These are phyloP conservation scores for Lacerta agilis DNA, from an alignment of 2,797 vertebrate species.

Conservation along the genomic window DNA sequence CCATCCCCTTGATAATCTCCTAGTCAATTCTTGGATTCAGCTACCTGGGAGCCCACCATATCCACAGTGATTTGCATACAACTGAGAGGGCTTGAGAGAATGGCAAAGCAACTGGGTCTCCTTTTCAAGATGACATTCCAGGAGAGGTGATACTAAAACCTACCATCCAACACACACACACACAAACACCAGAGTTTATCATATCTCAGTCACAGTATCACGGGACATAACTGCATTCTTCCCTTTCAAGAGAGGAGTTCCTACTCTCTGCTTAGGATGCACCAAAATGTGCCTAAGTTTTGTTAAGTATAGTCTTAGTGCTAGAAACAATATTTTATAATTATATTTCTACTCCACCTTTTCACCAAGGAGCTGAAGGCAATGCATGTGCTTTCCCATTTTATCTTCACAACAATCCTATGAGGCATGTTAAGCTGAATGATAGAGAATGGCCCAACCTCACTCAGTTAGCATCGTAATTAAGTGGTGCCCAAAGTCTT, in stretches of 20 bases:
- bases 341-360: neutral
- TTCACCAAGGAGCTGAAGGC: neutral
- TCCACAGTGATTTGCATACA: neutral
- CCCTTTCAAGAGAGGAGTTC: neutral
- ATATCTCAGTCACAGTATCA: too few species aligned
- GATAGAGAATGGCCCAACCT: neutral
- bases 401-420: neutral
- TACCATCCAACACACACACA: neutral
- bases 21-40: neutral
- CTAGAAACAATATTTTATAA: neutral
- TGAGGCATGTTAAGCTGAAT: neutral
- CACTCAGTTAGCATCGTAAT: neutral
- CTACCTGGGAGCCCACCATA: neutral
- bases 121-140: neutral
- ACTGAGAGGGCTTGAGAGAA: neutral
- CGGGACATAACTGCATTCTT: neutral
- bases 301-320: neutral
- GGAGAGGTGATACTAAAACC: neutral
- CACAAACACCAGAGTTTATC: neutral
- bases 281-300: neutral
- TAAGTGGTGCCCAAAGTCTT: neutral
- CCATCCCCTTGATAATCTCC: too few species aligned
- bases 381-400: neutral
- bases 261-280: neutral
- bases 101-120: neutral